Conservation (phyloP, 2,113 vertebrate species). For the Neomonachus schauinslandi region DNA sequence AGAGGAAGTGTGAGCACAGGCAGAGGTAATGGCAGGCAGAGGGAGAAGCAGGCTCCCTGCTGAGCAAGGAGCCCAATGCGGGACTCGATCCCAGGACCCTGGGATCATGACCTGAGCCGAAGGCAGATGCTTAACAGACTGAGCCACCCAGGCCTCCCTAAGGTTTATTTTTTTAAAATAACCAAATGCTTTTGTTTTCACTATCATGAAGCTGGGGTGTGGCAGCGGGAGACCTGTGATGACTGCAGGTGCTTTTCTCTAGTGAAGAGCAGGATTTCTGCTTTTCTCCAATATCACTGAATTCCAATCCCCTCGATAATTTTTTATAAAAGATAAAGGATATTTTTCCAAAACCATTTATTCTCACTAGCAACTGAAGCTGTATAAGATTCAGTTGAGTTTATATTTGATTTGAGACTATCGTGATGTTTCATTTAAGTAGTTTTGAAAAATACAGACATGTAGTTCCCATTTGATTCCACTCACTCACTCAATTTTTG, state of each 20-base stretch:
- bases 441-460: background rate
- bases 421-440: background rate
- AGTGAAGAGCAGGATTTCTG: background rate
- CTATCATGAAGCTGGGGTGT: background rate
- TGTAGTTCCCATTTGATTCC: background rate
- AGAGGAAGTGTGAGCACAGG: no score
- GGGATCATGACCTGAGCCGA: no score
- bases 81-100: no score
- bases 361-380: background rate
- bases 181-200: conserved; percentile 24
- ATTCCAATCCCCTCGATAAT: background rate
- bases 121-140: no score
- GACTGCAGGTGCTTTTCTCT: conserved; percentile 54
- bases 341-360: background rate
- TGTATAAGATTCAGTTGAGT: conserved; percentile 23
- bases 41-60: no score
- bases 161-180: background rate
- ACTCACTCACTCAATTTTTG: background rate
- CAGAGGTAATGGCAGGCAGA: no score
- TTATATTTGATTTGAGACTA: background rate
- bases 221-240: background rate
- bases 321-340: background rate
- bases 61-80: no score
- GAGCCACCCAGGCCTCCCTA: background rate
- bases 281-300: background rate